Base-by-base conservation (phyloP, 1,140 invertebrate species). In the Papilio glaucus region DNA sequence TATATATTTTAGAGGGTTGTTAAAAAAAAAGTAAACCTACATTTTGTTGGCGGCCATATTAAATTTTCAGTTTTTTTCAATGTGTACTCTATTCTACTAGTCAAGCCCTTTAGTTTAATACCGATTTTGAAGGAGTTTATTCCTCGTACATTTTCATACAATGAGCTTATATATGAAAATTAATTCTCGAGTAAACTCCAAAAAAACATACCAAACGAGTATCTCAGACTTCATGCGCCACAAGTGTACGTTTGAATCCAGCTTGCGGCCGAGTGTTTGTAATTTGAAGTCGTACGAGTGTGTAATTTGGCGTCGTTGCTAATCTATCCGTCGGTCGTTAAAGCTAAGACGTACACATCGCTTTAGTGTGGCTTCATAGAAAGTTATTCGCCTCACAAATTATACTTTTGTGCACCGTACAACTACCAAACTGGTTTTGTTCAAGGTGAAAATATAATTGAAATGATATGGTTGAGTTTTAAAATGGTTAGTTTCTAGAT, bases 331-430 rank as follows among this genome's bases (percentile, higher is more conserved):
- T 9, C 49, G 49, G 21, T 57, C 21, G 49, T 57, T 21, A 49
- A 49, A 18, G 45, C 21, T 57, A 57, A 57, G 49, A 57, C 49
- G 49, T 57, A 57, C 49, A 6, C 29, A 6, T 33, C 10, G 45
- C 45, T 53, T 53, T 53, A 53, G n/a, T 53, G 45, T 21, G 49
- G 49, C 49, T 57, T 57, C 49, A 57, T 57, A 57, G 21, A 57
- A 57, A 24, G 49, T 57, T 57, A 57, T 57, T 57, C 49, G 49
- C 49, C 49, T 24, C 21, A 8, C 24, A 57, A 57, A 57, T 57
- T 57, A 57, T 57, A 57, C 49, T 57, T 57, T 57, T 57, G 49
- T 57, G 21, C 49, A 57, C 49, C 49, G 49, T 24, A 57, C 49
- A 24, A 57, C 49, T 57, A 24, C 21, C 21, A 8, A 57, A 57